Percentiles rank a stretch among this genome's conserved stretches.
phyloP scores from a whole-genome alignment of 2,113 vertebrate genomes.

The Forbesichthys papilliferus region DNA sequence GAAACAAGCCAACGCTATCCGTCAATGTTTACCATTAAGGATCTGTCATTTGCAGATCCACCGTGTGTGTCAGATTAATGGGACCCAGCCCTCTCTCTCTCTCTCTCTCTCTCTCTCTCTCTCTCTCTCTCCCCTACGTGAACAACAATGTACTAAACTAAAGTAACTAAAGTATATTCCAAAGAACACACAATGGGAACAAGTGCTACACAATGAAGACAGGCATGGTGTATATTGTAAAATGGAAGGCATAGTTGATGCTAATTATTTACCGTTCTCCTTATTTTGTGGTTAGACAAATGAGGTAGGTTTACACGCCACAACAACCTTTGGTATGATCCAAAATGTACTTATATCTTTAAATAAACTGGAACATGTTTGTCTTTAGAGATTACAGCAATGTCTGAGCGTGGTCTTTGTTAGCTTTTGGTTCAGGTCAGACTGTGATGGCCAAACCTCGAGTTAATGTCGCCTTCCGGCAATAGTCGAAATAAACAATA shows the following conservation, averaged over 20 bases:
- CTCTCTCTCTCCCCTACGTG: constrained; percentile 22
- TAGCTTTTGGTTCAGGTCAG: background rate
- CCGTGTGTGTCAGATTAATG: constrained; percentile 77
- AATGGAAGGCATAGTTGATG: constrained; percentile 2
- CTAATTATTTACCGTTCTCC: background rate
- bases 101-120: constrained; percentile 15
- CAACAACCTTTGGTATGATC: no score
- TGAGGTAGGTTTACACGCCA: no score
- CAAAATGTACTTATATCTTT: no score
- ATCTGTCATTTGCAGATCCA: constrained; percentile 92
- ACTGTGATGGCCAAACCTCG: background rate
- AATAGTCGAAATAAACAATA: background rate
- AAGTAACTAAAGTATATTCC: constrained; percentile 22
- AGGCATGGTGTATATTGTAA: constrained; percentile 15
- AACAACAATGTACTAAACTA: constrained; percentile 45
- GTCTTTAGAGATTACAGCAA: background rate
- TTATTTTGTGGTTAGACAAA: background rate
- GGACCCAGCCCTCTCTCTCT: constrained; percentile 52
- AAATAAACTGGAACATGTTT: background rate
- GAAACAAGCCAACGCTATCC: constrained; percentile 94
- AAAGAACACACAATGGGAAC: constrained; percentile 65
- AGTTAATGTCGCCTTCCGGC: background rate
- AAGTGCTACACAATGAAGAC: constrained; percentile 53
- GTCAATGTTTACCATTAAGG: constrained; percentile 94
- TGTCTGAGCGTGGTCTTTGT: background rate